phyloP scores from a whole-genome alignment of 1,140 invertebrate genomes.

The Saccostrea echinata region DNA sequence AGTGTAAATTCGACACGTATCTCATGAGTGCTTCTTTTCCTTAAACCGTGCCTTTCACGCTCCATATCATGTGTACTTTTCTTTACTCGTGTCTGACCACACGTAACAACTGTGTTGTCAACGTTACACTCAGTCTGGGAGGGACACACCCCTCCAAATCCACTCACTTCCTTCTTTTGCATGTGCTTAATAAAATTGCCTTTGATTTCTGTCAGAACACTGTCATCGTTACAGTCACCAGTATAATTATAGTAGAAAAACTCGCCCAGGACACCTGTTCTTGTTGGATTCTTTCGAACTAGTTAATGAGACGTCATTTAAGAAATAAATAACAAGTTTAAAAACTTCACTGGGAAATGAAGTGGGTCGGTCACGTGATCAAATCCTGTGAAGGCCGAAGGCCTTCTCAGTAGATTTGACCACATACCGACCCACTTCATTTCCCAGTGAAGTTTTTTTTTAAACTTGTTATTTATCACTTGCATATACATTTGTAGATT shows the following conservation, averaged over 20 bases:
- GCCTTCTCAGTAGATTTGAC: no score
- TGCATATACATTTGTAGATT: no score
- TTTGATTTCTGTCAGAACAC: constrained; percentile 18
- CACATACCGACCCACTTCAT: no score
- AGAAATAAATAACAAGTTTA: no score
- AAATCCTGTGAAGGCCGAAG: no score
- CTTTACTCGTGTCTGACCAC: not conserved
- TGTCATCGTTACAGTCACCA: constrained; percentile 7
- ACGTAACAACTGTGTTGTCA: not conserved
- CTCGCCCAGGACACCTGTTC: not conserved
- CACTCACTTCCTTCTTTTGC: not conserved
- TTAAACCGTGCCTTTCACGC: not conserved
- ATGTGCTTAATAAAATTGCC: constrained; percentile 26
- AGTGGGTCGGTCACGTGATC: no score
- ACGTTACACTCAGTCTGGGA: constrained; percentile 1
- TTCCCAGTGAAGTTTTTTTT: no score
- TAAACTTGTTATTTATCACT: no score
- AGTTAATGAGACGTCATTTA: no score
- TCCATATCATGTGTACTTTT: not conserved
- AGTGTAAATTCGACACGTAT: constrained; percentile 13
- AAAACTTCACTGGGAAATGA: no score
- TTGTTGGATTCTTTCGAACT: constrained; percentile 1
- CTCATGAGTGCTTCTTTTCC: constrained; percentile 8
- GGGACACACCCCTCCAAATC: not conserved
- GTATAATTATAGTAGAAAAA: constrained; percentile 38